Evolutionary conservation across 2,797 vertebrate species (phyloP), one percentile per base, ranked within the genome.

Genomic region (Anas capensis): DNA sequence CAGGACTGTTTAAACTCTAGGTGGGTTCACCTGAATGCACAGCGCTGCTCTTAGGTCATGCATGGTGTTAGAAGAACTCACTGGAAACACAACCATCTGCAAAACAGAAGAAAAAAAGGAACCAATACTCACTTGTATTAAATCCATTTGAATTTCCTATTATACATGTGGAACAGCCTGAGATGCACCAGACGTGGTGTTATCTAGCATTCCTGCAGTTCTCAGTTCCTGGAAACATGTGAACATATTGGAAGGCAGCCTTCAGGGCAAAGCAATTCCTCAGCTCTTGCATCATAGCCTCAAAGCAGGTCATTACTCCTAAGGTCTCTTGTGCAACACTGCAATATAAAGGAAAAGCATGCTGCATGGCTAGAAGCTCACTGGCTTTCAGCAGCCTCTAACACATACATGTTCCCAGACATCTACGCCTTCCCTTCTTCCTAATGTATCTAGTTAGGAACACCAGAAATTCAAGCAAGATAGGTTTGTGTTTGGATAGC

Each of bases 151-250:
- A 29, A 26, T 56, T n/a, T 9, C 53, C 33, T 33, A 31, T 14
- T 24, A 5, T 2, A 16, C 56, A 10, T 0, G 8, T 29, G 31
- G 57, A 78, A 10, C 73, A 75, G 80, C 56, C 77, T 2, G 58
- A 76, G 68, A 33, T 13, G 18, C 27, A 27, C 15, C 16, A 31
- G 58, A 4, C 1, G 3, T 0, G 27, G 60, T 11, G 11, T 46
- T 17, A 38, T 19, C 66, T 26, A 48, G 64, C 44, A 27, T 11
- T 81, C 48, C 36, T 49, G 76, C 76, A 77, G 6, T 31, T 34
- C 73, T 61, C 58, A 29, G 77, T 16, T 53, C 90, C 84, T 91
- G 86, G 44, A 76, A 85, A 51, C 49, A 83, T 54, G 48, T 0
- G 7, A 26, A 12, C 21, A 13, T 0, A 26, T 6, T 60, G 73